Evolutionary conservation across 2,888 invertebrate species (phyloP).

Genomic region (Drosophila tanythrix): DNA sequence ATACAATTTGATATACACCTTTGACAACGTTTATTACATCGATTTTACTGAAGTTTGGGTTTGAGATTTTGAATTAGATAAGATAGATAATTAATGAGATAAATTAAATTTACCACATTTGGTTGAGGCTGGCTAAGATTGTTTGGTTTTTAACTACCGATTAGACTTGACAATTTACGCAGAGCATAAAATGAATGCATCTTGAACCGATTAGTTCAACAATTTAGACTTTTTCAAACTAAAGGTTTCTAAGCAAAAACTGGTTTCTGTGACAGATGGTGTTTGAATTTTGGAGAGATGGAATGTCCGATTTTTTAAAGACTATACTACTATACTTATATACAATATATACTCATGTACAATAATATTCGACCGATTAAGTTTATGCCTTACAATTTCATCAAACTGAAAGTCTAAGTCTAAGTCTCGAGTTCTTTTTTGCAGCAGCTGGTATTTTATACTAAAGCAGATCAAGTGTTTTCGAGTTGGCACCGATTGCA

Average conservation of each 20-base stretch:
- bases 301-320: not conserved
- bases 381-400: not conserved
- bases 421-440: not conserved
- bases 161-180: not conserved
- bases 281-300: not conserved
- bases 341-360: no score
- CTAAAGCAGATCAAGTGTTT: conserved; percentile 17
- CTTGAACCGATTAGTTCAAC: not conserved
- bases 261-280: not conserved
- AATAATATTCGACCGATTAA: no score
- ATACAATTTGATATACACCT: not conserved
- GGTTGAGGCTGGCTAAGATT: accelerated
- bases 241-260: not conserved
- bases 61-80: not conserved
- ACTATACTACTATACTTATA: no score
- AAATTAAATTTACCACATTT: not conserved
- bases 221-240: not conserved
- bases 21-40: not conserved
- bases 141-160: not conserved
- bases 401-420: no score
- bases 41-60: not conserved
- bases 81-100: no score
- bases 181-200: not conserved
- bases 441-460: not conserved
- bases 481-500: conserved; percentile 3